Evolutionary conservation across 2,113 vertebrate genomes (phyloP).

Genomic region (Pteropus alecto): DNA sequence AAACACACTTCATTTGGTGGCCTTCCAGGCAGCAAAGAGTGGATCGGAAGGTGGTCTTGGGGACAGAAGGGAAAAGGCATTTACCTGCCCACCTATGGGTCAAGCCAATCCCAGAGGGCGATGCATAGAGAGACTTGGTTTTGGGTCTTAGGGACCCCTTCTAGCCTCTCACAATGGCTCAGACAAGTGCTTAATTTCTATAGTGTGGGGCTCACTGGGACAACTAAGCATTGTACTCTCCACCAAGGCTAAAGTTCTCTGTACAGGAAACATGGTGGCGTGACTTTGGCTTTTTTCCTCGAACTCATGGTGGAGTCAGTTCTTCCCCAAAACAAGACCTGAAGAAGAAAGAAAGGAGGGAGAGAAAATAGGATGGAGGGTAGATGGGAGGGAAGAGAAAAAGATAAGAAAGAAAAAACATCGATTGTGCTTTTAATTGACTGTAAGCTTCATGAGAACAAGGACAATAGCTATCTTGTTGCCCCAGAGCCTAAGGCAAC

Average conservation of each 20-base stretch:
- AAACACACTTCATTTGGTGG: constrained; percentile 25
- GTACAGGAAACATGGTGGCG: neutral
- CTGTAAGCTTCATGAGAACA: neutral
- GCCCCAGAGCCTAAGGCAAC: neutral
- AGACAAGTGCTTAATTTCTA: neutral
- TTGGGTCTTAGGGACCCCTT: neutral
- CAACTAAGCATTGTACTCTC: neutral
- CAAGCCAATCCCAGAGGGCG: neutral
- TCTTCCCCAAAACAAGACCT: neutral
- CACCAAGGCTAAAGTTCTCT: neutral
- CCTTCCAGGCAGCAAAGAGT: constrained; percentile 19
- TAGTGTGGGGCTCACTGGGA: neutral
- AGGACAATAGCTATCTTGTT: neutral
- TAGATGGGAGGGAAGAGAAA: no score
- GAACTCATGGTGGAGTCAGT: neutral
- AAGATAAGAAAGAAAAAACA: neutral
- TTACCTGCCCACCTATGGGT: neutral
- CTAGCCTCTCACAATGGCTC: neutral
- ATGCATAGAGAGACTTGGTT: neutral
- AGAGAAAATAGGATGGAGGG: neutral
- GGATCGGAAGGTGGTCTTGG: neutral
- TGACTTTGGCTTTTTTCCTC: neutral
- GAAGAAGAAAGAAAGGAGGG: neutral
- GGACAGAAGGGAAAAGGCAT: neutral
- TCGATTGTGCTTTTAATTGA: neutral